A percentile compares a stretch with the other conserved stretches of the same genome.
phyloP scores from a whole-genome alignment of 2,797 vertebrate genomes.

The Siniperca undulata region DNA sequence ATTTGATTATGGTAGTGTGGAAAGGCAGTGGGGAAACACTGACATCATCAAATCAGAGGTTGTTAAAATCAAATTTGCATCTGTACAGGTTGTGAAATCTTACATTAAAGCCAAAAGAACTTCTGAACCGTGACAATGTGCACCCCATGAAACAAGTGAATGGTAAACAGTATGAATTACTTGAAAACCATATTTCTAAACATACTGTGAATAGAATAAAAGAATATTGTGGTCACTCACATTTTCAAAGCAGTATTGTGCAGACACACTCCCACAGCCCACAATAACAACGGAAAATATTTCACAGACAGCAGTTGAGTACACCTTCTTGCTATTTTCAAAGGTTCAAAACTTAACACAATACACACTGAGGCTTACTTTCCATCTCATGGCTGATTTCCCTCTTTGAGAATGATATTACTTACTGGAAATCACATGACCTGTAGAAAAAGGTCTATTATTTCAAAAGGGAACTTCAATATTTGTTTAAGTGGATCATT shows the following conservation, averaged over 20 bases:
- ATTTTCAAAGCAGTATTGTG: constrained; percentile 26
- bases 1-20: constrained; percentile 47
- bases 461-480: not conserved
- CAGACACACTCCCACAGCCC: constrained; percentile 21
- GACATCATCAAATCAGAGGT: constrained; percentile 53
- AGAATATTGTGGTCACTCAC: constrained; percentile 16
- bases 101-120: constrained; percentile 3
- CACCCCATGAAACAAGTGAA: constrained; percentile 22
- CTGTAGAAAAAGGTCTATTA: not conserved
- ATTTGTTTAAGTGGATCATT: constrained; percentile 9
- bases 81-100: constrained; percentile 27
- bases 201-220: constrained; percentile 25
- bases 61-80: constrained; percentile 48
- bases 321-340: constrained; percentile 14
- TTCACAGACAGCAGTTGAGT: constrained; percentile 28
- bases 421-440: not conserved
- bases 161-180: constrained; percentile 19
- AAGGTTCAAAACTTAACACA: constrained; percentile 33
- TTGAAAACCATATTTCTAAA: constrained; percentile 36
- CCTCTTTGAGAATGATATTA: not conserved
- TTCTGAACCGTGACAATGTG: constrained; percentile 12
- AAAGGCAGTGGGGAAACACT: constrained; percentile 37
- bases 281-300: constrained; percentile 50
- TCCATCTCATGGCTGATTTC: constrained; percentile 3
- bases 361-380: constrained; percentile 1